Conservation (phyloP, 2,888 invertebrate species). For the Cabera pusaria region DNA sequence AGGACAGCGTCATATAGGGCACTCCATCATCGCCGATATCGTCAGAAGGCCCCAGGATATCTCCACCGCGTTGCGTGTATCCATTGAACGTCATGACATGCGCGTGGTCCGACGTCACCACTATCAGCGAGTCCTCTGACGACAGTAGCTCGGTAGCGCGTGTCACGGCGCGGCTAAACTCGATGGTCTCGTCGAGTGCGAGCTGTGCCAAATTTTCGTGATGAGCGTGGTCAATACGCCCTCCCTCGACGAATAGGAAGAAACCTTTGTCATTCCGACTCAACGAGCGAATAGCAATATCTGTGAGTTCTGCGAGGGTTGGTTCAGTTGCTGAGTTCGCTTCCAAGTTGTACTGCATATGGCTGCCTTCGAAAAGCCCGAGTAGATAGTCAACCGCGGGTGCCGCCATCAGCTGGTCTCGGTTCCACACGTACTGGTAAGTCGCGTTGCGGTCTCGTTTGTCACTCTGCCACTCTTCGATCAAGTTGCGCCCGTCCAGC, state of each 20-base stretch:
- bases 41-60: slow-evolving; percentile 63
- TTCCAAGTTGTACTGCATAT: slow-evolving; percentile 87
- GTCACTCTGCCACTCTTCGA: slow-evolving; percentile 85
- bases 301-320: slow-evolving; percentile 72
- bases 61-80: slow-evolving; percentile 83
- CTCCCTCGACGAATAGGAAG: slow-evolving; percentile 90
- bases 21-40: slow-evolving; percentile 70
- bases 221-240: slow-evolving; percentile 87
- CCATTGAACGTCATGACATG: slow-evolving; percentile 88
- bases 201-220: slow-evolving; percentile 82
- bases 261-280: slow-evolving; percentile 86
- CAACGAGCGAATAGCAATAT: slow-evolving; percentile 87
- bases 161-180: slow-evolving; percentile 84
- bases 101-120: slow-evolving; percentile 91
- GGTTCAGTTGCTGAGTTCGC: slow-evolving; percentile 60
- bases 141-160: slow-evolving; percentile 64
- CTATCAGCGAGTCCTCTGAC: slow-evolving; percentile 87
- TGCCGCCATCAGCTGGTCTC: slow-evolving; percentile 75
- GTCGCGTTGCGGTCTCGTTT: slow-evolving; percentile 59
- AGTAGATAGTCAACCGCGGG: slow-evolving; percentile 79
- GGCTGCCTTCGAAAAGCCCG: slow-evolving; percentile 85
- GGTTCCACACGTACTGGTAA: slow-evolving; percentile 83
- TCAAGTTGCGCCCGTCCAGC: slow-evolving; percentile 85
- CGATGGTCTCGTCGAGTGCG: slow-evolving; percentile 87
- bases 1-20: slow-evolving; percentile 84